Evolutionary conservation across 92 coral and sea anemone species (phyloP), one percentile per base, ranked within the genome.

Genomic region (Siderastrea radians): DNA sequence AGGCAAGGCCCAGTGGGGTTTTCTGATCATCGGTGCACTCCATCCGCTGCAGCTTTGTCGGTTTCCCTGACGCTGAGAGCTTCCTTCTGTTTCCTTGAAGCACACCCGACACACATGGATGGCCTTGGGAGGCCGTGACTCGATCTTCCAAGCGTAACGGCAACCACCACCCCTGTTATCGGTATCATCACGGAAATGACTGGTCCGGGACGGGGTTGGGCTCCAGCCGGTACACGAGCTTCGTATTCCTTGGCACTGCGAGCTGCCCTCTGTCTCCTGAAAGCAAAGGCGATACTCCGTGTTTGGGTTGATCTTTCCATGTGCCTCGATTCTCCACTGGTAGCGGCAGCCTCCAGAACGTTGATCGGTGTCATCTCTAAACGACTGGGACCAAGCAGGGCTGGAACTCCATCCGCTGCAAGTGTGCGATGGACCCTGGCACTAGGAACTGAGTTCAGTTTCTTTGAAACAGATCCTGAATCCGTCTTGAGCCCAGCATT

Each of bases 101-200:
- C 75, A 74, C 55, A 90, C 90, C 7, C 84, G 69, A 47, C 80
- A 58, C 14, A 73, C 84, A 44, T 63, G 68, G 43, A 38, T 78
- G 54, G 45, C 59, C 49, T 15, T 71, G 72, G 68, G 61, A 87
- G 38, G 6, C 19, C 89, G 89, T 15, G 84, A 86, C 78, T 91
- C 87, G 51, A 91, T 77, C 75, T 63, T 70, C 94, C 94, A 91
- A 49, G 92, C 87, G 85, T 88, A 88, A 26, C 83, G 54, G 63
- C 94, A 91, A 3, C 92, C 94, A 67, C 94, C 94, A 51, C 84
- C 92, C 17, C 93, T 84, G 81, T 84, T 79, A 68, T 92, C 92
- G 51, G 95, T 92, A 65, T 92, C 95, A 81, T 92, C 95, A 8
- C 92, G 83, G 65, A 88, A 92, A 43, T 71, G 55, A 26, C 54